Base-by-base conservation (phyloP, 1,140 invertebrate species). In the Bombus polaris region DNA sequence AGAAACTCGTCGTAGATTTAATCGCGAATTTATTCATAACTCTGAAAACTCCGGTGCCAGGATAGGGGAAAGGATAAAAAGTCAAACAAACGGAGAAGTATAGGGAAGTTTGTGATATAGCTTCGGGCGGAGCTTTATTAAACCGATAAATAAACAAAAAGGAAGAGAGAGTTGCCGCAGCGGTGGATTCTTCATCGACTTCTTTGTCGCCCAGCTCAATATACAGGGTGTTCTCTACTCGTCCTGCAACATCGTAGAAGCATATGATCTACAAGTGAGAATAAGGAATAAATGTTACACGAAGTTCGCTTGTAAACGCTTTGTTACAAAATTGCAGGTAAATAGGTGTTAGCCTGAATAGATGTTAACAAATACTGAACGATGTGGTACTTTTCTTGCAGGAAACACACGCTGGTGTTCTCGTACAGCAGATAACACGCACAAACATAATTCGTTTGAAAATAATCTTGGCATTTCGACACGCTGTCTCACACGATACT, bases 81-180 rank as follows among this genome's bases (percentile, higher is more conserved):
- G 25, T 47, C 57, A 28, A 83, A n/a, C 32, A 39, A n/a, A 22
- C 32, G 44, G 8, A 28, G 25, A 62, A 74, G 28, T n/a, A 22
- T 47, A 42, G 22, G 6, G 5, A n/a, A 8, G 3, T n/a, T 66
- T 66, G 66, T 8, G 57, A n/a, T 83, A 57, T 25, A 59, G 22
- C 15, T 71, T 47, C 9, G 35, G 22, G 73, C 22, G 59, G 1
- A 66, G 81, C 75, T 89, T 88, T 89, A 89, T 88, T 88, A 87
- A 90, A 87, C 83, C 87, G 81, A 90, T 88, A 88, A 90, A 90
- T 88, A 90, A 90, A 90, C 84, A 88, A 71, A 65, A 79, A 82
- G 12, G 22, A 18, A 5, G 5, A 22, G 57, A 37, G 68, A 72
- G 68, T 83, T 78, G 2, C 44, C 68, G 12, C 28, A 62, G n/a